Percentiles rank a stretch among this genome's conserved stretches.
Evolutionary conservation across 1,140 invertebrate species (phyloP).

Genomic region (Chrysoperla carnea): DNA sequence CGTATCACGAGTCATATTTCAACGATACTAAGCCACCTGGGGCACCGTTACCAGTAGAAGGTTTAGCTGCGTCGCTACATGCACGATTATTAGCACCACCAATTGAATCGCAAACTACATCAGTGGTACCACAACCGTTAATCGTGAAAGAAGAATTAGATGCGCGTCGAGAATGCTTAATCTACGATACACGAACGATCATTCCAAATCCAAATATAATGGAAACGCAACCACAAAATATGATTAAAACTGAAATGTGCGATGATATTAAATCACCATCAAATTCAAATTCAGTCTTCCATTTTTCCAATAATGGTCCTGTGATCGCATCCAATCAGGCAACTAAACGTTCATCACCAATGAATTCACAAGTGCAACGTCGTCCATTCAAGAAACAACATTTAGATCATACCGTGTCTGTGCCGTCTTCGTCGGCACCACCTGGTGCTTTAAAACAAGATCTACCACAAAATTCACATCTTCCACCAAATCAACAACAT

Average conservation of each 20-base stretch:
- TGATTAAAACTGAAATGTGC: background rate
- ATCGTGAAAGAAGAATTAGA: constrained; percentile 19
- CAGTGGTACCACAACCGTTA: too few species aligned
- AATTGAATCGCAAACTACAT: background rate
- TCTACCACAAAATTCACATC: too few species aligned
- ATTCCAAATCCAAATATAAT: background rate
- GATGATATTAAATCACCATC: background rate
- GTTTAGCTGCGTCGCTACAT: constrained; percentile 64
- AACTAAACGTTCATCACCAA: too few species aligned
- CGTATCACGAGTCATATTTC: constrained; percentile 53
- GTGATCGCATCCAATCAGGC: too few species aligned
- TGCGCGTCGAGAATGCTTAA: constrained; percentile 3
- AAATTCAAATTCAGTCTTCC: background rate
- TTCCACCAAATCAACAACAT: too few species aligned
- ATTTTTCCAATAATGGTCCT: too few species aligned
- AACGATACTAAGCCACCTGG: constrained; percentile 34
- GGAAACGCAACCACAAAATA: background rate
- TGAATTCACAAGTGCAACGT: too few species aligned
- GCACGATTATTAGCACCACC: constrained; percentile 43
- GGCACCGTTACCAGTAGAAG: constrained; percentile 29
- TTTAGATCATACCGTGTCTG: too few species aligned
- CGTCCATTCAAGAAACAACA: too few species aligned
- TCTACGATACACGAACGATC: background rate
- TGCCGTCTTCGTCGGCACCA: too few species aligned
- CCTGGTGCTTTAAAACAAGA: too few species aligned